phyloP scores from a whole-genome alignment of 2,113 vertebrate genomes.

The Donacobius atricapilla region DNA sequence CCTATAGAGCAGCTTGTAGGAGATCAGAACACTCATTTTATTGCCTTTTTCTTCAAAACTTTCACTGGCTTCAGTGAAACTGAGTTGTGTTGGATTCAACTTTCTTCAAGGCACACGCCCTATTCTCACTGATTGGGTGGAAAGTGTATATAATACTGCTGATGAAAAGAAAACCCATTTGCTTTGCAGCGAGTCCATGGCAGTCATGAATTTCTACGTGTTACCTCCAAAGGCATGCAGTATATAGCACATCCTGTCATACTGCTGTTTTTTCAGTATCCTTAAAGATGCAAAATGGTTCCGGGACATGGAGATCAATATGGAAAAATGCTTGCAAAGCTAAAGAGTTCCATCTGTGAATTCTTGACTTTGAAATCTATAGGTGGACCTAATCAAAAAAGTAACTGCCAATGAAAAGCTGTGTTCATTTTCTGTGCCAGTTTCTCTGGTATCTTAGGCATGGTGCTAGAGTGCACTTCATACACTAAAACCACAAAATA shows the following conservation, averaged over 20 bases:
- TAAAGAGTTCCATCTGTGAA: neutral
- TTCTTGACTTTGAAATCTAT: neutral
- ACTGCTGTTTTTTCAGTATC: neutral
- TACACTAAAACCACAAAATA: neutral
- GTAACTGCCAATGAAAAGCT: neutral
- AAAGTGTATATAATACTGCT: neutral
- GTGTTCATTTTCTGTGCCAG: neutral
- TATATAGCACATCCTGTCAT: neutral
- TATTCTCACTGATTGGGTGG: neutral
- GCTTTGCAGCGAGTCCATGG: neutral
- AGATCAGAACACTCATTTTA: neutral
- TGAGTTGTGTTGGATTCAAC: rapidly evolving
- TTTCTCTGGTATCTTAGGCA: neutral
- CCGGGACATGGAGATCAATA: neutral
- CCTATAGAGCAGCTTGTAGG: neutral
- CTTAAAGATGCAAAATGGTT: neutral
- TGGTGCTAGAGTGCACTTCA: neutral
- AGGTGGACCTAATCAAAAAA: neutral
- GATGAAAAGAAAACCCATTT: neutral
- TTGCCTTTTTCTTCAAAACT: neutral
- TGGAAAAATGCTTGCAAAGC: neutral
- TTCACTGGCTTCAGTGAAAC: neutral
- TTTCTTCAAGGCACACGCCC: neutral
- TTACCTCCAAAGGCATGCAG: neutral
- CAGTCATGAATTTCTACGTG: neutral